These are phyloP conservation scores for Enteromius anoplus DNA, from an alignment of 2,797 vertebrate genomes.

Conservation along the genomic window DNA sequence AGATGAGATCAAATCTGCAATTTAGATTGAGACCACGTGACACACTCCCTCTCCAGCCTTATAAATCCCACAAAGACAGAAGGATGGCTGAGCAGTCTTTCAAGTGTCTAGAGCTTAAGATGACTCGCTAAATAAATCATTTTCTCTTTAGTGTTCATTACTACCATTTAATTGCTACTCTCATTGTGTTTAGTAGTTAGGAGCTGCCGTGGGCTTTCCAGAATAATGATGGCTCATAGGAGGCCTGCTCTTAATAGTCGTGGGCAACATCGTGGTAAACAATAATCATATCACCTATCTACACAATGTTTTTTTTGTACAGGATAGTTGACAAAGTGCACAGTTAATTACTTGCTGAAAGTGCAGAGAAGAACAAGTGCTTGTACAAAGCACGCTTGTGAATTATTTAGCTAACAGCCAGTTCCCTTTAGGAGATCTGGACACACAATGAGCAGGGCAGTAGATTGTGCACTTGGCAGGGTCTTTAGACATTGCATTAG, in stretches of 20 bases:
- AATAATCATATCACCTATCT: conserved; percentile 50
- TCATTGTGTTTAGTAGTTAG: conserved; percentile 30
- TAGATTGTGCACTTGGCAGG: conserved; percentile 43
- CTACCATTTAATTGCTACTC: conserved; percentile 9
- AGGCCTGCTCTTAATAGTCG: conserved; percentile 1
- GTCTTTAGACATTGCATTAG: conserved; percentile 39
- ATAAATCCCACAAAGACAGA: conserved; percentile 11
- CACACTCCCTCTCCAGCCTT: conserved; percentile 13
- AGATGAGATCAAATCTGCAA: conserved; percentile 15
- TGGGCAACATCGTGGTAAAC: conserved; percentile 11
- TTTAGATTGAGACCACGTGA: conserved; percentile 25
- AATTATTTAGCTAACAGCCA: conserved; percentile 69
- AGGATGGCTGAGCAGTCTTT: conserved; percentile 1
- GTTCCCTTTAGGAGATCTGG: conserved; percentile 62
- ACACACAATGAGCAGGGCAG: conserved; percentile 50
- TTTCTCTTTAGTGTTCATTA: conserved; percentile 27
- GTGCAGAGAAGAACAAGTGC: conserved; percentile 52
- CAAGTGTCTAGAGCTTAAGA: conserved; percentile 12
- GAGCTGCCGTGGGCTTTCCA: conserved; percentile 34
- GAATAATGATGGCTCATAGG: conserved; percentile 28
- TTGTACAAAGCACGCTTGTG: conserved; percentile 67
- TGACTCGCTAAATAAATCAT: conserved; percentile 30
- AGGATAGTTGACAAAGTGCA: conserved; percentile 20
- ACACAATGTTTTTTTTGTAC: not conserved
- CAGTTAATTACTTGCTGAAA: conserved; percentile 40